Evolutionary conservation across 1,140 invertebrate species (phyloP), one percentile per base, ranked within the genome.

Genomic region (Heliconius eleuchia): DNA sequence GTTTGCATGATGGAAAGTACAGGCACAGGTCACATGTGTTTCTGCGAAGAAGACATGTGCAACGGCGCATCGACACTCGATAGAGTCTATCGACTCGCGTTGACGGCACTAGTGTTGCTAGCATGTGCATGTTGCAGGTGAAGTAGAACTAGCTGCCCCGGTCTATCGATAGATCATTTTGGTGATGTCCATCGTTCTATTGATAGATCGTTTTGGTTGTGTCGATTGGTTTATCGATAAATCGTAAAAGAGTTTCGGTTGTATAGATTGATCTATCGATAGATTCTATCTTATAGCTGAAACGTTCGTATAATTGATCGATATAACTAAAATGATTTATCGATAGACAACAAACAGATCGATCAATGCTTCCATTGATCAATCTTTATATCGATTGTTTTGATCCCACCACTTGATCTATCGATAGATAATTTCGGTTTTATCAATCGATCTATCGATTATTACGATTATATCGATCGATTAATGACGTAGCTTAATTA

Each of bases 1-100:
- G 98, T 99, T 95, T 99, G 98, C 96, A 99, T 99, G 98, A 97
- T 98, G 96, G 98, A 99, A 97, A 98, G 98, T 97, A 98, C 97
- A 95, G 98, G 98, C 95, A 98, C 97, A 92, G 98, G 98, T 95
- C 98, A 99, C 96, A 99, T 99, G 98, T 99, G 98, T 96, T 99
- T 99, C 96, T 99, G 98, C 96, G 98, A 99, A 96, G 97, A 98
- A 95, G 98, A 99, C 96, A 97, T 97, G 97, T 99, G 98, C 96
- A 99, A 99, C 84, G 81, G 82, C 74, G 89, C 88, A 74, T 73
- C 85, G 77, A 82, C 87, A 71, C 60, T 66, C 60, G 60, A 66
- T 30, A 66, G 60, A 66, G 60, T 66, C 23, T 66, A 66, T 66
- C 60, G 60, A 80, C 86, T 30, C 83, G 83, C 86, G 76, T 76